A percentile compares a stretch with the other conserved stretches of the same genome.
Conservation (phyloP, 2,113 vertebrate genomes). For the Siniperca chuatsi region DNA sequence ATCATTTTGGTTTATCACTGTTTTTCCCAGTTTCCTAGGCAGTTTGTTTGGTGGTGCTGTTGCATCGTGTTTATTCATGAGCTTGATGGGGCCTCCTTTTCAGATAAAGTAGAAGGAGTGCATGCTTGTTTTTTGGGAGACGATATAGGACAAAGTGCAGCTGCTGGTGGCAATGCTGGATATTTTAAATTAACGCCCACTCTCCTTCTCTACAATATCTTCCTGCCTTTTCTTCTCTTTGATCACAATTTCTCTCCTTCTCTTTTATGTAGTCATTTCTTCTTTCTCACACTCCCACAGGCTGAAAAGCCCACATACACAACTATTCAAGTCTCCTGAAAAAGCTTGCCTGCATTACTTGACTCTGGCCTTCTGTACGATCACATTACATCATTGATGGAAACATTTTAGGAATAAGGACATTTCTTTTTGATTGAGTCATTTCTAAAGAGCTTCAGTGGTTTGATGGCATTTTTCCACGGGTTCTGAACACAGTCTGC, state of each 20-base stretch:
- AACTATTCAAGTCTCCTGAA: constrained; percentile 33
- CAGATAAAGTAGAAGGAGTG: constrained; percentile 48
- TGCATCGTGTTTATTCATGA: constrained; percentile 67
- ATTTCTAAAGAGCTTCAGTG: constrained; percentile 31
- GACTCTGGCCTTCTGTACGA: not conserved
- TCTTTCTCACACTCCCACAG: constrained; percentile 27
- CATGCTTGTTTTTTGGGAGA: constrained; percentile 55
- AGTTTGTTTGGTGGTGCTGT: constrained; percentile 45
- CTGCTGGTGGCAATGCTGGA: constrained; percentile 62
- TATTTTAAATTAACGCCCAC: constrained; percentile 54
- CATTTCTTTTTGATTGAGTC: constrained; percentile 29
- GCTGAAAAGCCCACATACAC: constrained; percentile 15
- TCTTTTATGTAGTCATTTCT: constrained; percentile 15
- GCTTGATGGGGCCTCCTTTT: constrained; percentile 62
- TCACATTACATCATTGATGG: constrained; percentile 33
- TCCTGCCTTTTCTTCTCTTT: constrained; percentile 21
- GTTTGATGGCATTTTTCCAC: constrained; percentile 22
- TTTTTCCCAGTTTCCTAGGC: constrained; percentile 47
- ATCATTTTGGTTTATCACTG: constrained; percentile 40
- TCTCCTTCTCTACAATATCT: constrained; percentile 13
- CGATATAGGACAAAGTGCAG: constrained; percentile 59
- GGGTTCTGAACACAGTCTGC: not conserved
- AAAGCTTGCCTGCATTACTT: not conserved
- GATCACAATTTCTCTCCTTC: not conserved
- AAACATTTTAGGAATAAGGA: constrained; percentile 24